phyloP scores from a whole-genome alignment of 2,797 vertebrate genomes.

The Manis crassicaudata region DNA sequence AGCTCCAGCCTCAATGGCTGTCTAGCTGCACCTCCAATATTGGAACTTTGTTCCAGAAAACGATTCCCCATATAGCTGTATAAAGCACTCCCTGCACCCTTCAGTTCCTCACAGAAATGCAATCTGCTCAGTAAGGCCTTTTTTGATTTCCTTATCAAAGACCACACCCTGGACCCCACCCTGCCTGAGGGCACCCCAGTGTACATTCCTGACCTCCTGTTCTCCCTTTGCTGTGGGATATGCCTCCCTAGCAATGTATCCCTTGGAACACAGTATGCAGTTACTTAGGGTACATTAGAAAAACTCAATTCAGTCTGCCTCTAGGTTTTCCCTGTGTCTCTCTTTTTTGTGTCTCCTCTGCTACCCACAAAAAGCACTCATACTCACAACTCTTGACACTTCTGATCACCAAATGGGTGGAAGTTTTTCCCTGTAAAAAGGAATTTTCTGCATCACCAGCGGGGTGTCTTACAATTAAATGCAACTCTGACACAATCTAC shows the following conservation, averaged over 20 bases:
- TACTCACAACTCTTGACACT: background rate
- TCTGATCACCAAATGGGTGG: background rate
- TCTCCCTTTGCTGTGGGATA: background rate
- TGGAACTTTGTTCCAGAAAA: background rate
- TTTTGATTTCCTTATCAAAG: background rate
- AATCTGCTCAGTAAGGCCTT: too few species aligned
- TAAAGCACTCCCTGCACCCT: background rate
- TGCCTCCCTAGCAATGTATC: background rate
- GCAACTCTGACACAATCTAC: background rate
- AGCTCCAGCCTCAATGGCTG: background rate
- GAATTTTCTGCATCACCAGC: background rate
- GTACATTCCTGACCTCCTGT: background rate
- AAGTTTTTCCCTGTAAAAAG: background rate
- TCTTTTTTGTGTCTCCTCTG: background rate
- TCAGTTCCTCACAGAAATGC: background rate
- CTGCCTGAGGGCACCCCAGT: fast-evolving
- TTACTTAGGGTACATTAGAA: too few species aligned
- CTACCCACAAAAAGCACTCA: background rate
- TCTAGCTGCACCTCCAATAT: background rate
- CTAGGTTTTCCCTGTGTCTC: too few species aligned
- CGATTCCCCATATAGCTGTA: background rate
- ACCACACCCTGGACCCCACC: background rate
- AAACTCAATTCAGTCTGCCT: background rate
- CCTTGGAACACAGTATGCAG: background rate
- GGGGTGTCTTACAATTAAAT: background rate